phyloP scores from a whole-genome alignment of 2,888 invertebrate genomes.

The Uloborus plumipes region DNA sequence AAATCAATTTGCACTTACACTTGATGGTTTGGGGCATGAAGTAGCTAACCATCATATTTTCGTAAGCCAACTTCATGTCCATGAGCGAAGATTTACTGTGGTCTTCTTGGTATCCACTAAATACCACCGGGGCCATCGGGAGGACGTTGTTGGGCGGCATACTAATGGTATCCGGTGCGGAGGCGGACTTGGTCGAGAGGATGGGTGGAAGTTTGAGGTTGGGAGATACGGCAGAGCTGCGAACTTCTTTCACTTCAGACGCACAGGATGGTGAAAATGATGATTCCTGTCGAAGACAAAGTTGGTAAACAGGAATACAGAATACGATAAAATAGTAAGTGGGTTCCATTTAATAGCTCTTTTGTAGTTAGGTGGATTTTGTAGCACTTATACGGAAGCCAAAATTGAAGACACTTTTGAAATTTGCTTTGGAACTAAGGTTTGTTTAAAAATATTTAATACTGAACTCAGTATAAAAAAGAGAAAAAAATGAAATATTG shows the following conservation, averaged over 20 bases:
- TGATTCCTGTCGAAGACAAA: no score
- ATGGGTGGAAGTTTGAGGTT: slow-evolving; percentile 49
- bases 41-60: slow-evolving; percentile 52
- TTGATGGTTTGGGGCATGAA: slow-evolving; percentile 51
- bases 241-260: slow-evolving; percentile 31
- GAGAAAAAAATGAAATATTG: no score
- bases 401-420: no score
- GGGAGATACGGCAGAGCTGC: slow-evolving; percentile 39
- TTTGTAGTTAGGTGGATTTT: no score
- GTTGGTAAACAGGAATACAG: no score
- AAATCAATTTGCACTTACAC: slow-evolving; percentile 22
- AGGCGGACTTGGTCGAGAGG: slow-evolving; percentile 1
- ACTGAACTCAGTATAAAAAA: no score
- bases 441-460: no score
- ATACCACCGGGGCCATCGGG: background rate
- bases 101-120: background rate
- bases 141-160: slow-evolving; percentile 22
- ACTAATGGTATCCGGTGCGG: background rate
- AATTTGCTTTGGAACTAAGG: no score
- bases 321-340: no score
- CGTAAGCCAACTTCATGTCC: slow-evolving; percentile 39
- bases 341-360: no score
- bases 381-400: no score
- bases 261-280: no score
- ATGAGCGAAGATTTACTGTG: slow-evolving; percentile 13